Evolutionary conservation across 1,140 invertebrate genomes (phyloP), one percentile per base, ranked within the genome.

Genomic region (Adoxophyes honmai): DNA sequence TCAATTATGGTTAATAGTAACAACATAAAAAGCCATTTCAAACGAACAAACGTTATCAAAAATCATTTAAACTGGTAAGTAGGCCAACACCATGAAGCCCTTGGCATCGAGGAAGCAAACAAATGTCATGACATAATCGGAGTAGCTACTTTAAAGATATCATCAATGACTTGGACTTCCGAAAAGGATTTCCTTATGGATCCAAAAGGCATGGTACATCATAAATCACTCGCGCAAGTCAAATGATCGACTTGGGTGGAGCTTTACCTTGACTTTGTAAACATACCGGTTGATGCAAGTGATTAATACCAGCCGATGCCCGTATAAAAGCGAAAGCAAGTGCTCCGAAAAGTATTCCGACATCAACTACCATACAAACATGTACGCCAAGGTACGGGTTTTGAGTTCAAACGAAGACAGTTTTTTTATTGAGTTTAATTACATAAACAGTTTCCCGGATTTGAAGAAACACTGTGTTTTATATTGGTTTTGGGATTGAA

Each of bases 231-330:
- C 13, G 18, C 21, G 42, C 13, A 48, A 48, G 6, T n/a, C 11
- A 11, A 48, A 48, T 6, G 42, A 55, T 66, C 15, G 38, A 51
- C 21, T 28, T 54, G 57, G 52, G 57, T 55, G 57, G 53, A 57
- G 48, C 56, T 57, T 73, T 55, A 55, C 78, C 77, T 77, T 82
- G 81, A 85, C 81, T 79, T 76, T 85, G 81, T 74, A 70, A 75
- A 39, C 58, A 69, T 75, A 66, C 60, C 72, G 75, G 42, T 48
- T 21, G 42, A n/a, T 21, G 28, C 21, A 48, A 13, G 28, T 48
- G 42, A 64, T 59, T 55, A 67, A 70, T 73, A 75, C 79, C 72
- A 70, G 79, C 79, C 57, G 55, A 60, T 66, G 42, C 55, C 48
- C 54, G 68, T 83, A 86, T 86, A 83, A 74, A 83, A 85, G 78